phyloP scores from a whole-genome alignment of 2,113 vertebrate species.

The Antechinus flavipes region DNA sequence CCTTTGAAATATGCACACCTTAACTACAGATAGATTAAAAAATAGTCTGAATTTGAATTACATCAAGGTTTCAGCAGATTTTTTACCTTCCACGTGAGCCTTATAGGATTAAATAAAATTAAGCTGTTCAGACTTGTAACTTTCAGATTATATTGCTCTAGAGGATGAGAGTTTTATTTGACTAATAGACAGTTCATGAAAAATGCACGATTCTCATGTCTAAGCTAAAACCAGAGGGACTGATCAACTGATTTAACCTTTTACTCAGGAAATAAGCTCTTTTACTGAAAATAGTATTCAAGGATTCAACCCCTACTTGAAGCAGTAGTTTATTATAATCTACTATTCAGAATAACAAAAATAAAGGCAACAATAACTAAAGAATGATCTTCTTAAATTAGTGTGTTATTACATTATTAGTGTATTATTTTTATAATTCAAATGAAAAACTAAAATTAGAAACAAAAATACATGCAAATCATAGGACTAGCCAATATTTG shows the following conservation, averaged over 20 bases:
- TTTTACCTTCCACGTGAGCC: neutral
- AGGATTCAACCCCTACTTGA: neutral
- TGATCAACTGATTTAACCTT: neutral
- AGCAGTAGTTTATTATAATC: neutral
- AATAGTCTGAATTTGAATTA: neutral
- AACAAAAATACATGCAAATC: neutral
- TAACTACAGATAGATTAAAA: neutral
- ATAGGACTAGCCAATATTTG: neutral
- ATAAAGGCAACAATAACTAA: neutral
- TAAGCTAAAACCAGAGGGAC: neutral
- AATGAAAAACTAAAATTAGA: slow-evolving; percentile 6
- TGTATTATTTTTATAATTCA: neutral
- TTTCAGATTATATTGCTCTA: neutral
- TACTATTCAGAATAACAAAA: neutral
- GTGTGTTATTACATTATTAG: no score
- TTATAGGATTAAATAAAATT: neutral
- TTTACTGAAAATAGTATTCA: neutral
- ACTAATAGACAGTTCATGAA: slow-evolving; percentile 9
- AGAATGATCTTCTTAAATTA: neutral
- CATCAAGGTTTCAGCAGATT: neutral
- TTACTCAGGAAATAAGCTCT: neutral
- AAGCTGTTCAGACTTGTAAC: neutral
- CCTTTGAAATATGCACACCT: neutral
- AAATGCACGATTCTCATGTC: neutral
- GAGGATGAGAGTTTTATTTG: neutral